Evolutionary conservation across 2,113 vertebrate genomes (phyloP).

Genomic region (Eulemur macaco): DNA sequence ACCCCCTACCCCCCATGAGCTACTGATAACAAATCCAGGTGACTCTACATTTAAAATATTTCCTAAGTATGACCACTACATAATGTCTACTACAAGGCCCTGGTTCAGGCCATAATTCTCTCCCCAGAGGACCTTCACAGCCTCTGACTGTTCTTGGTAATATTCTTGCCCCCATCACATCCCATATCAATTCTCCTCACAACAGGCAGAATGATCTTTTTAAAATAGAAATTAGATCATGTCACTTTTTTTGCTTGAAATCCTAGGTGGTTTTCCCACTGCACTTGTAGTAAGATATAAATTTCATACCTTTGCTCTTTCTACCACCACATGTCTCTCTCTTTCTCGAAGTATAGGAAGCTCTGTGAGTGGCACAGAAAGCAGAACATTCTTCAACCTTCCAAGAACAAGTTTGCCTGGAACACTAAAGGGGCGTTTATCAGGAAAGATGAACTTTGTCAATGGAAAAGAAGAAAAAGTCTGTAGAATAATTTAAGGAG

Average conservation of each 20-base stretch:
- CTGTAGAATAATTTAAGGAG: no score
- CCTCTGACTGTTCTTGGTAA: neutral
- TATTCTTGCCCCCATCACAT: neutral
- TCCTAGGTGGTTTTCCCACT: no score
- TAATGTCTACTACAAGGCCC: no score
- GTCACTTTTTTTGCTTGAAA: neutral
- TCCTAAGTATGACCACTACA: neutral
- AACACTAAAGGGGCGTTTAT: neutral
- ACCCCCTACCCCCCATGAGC: no score
- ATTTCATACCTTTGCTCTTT: neutral
- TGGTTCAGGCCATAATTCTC: neutral
- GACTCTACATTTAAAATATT: neutral
- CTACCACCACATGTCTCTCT: neutral
- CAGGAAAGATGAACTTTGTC: neutral
- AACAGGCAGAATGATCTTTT: neutral
- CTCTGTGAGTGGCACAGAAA: neutral
- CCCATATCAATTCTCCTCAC: neutral
- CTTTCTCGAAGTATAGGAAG: neutral
- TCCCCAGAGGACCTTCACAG: neutral
- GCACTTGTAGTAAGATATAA: neutral
- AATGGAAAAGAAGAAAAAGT: neutral
- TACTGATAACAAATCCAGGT: neutral
- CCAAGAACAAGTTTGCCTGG: neutral
- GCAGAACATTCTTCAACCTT: neutral
- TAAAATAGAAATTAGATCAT: neutral